Evolutionary conservation across 1,140 invertebrate genomes (phyloP).

Genomic region (Rhizoglyphus robini): DNA sequence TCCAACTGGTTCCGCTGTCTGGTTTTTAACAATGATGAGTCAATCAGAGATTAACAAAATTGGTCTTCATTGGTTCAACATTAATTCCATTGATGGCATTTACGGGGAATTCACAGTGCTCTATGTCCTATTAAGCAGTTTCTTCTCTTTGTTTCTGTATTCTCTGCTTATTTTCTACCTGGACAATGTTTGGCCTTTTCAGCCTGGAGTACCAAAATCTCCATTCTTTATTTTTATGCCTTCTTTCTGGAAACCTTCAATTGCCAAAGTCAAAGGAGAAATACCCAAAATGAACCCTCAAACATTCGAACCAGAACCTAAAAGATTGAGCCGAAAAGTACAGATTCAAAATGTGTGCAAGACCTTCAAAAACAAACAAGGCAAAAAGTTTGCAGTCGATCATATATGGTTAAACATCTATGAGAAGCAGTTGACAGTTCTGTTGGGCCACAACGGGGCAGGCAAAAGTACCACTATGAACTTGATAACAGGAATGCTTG

Average conservation of each 20-base stretch:
- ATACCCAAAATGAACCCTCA: not conserved
- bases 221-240: constrained; percentile 37
- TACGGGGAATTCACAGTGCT: constrained; percentile 32
- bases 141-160: constrained; percentile 23
- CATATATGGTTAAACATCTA: constrained; percentile 54
- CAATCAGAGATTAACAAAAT: constrained; percentile 26
- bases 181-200: constrained; percentile 31
- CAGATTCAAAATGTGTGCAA: constrained; percentile 15
- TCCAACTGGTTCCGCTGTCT: constrained; percentile 7
- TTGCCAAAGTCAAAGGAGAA: not conserved
- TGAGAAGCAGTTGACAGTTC: constrained; percentile 65
- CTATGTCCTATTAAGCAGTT: constrained; percentile 22
- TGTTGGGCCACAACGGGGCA: constrained; percentile 71
- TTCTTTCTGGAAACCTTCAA: constrained; percentile 37
- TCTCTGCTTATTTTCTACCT: constrained; percentile 29
- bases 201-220: constrained; percentile 36
- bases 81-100: constrained; percentile 25
- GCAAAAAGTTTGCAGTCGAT: constrained; percentile 49
- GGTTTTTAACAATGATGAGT: constrained; percentile 17
- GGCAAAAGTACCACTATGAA: constrained; percentile 69
- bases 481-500: constrained; percentile 56
- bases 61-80: too few species aligned
- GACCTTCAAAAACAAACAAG: too few species aligned
- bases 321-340: constrained; percentile 28
- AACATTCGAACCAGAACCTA: constrained; percentile 29